Evolutionary conservation across 2,888 invertebrate species (phyloP).

Genomic region (Leptogaster cylindrica): DNA sequence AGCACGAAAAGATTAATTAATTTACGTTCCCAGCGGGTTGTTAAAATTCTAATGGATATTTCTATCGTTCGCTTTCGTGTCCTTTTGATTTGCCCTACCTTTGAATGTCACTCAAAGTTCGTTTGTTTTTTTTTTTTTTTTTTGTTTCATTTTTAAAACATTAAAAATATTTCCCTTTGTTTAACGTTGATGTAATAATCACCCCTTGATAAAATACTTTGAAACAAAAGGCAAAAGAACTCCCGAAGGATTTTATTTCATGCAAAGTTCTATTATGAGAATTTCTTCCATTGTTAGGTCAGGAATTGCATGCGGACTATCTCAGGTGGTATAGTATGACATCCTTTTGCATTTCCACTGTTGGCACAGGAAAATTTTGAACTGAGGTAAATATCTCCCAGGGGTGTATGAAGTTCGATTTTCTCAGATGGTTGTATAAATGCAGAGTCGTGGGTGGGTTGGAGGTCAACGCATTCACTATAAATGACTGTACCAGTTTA

Average conservation of each 20-base stretch:
- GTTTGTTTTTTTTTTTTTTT: no score
- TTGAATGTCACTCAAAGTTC: no score
- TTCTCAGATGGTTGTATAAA: background rate
- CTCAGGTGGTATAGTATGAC: conserved; percentile 6
- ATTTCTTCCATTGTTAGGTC: conserved; percentile 8
- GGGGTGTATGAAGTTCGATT: conserved; percentile 13
- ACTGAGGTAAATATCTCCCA: conserved; percentile 6
- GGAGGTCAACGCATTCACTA: conserved; percentile 5
- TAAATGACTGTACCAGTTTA: background rate
- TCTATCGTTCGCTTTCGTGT: no score
- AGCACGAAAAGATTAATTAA: no score
- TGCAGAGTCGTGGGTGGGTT: background rate
- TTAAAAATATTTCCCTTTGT: no score
- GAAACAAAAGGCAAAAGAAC: conserved; percentile 3
- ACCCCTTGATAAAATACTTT: no score
- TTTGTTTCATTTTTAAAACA: no score
- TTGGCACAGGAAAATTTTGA: background rate
- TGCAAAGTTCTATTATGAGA: conserved; percentile 15
- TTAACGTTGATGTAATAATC: no score
- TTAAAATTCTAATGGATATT: no score
- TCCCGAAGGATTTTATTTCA: conserved; percentile 13
- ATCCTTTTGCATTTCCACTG: background rate
- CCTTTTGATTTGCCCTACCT: no score
- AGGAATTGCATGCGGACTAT: conserved; percentile 30
- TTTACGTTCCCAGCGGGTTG: no score